These are phyloP conservation scores for Turritopsis rubra DNA, from an alignment of 30 jellyfish, hydroid and myxozoan genomes.

Conservation along the genomic window DNA sequence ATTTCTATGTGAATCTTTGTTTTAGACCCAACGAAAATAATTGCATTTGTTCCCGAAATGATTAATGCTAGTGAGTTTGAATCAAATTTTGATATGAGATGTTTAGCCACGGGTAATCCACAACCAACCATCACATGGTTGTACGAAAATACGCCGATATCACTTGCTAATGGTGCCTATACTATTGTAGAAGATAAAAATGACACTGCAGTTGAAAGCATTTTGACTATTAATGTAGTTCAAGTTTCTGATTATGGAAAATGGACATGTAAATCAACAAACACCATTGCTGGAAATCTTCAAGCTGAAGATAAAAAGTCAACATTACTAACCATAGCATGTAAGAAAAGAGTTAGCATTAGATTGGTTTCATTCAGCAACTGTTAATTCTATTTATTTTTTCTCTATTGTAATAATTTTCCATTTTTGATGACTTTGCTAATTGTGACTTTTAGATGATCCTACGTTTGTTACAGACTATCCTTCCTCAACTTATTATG, in stretches of 20 bases:
- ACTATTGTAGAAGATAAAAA: background rate
- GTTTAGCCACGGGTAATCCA: conserved; percentile 21
- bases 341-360: background rate
- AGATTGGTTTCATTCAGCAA: background rate
- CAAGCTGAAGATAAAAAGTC: background rate
- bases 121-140: conserved; percentile 19
- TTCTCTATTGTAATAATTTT: background rate
- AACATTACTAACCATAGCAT: background rate
- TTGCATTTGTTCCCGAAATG: background rate
- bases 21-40: conserved; percentile 10
- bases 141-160: background rate
- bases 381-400: no score
- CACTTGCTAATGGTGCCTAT: background rate
- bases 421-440: background rate
- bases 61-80: conserved; percentile 4
- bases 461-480: background rate
- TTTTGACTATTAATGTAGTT: background rate
- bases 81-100: background rate
- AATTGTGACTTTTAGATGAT: conserved; percentile 6
- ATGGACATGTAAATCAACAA: conserved; percentile 22
- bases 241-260: conserved; percentile 11
- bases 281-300: conserved; percentile 20
- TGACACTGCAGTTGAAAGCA: background rate
- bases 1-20: background rate
- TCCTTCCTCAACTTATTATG: background rate